Conservation (phyloP, 2,113 vertebrate species). For the Herpetotheres cachinnans region DNA sequence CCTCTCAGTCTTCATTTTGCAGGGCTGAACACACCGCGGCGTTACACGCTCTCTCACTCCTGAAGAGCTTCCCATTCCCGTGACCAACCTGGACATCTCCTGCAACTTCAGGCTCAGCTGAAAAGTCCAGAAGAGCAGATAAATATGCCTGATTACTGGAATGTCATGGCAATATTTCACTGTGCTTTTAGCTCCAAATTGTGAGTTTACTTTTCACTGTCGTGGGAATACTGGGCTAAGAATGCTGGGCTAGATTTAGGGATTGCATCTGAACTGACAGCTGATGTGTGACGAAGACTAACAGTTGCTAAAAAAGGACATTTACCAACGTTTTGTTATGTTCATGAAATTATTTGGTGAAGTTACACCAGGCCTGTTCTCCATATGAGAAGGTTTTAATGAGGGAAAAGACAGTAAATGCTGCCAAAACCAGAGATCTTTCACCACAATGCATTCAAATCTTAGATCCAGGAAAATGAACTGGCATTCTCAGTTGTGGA, state of each 20-base stretch:
- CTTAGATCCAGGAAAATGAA: neutral
- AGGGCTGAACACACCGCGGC: neutral
- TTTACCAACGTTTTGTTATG: neutral
- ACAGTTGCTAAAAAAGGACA: neutral
- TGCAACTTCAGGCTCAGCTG: neutral
- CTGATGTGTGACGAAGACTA: neutral
- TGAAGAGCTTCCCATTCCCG: neutral
- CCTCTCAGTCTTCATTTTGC: neutral
- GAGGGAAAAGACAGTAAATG: neutral
- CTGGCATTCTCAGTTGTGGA: neutral
- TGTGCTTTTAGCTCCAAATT: neutral
- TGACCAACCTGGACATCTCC: neutral
- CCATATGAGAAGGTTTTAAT: neutral
- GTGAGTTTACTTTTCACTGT: neutral
- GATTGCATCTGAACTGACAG: neutral
- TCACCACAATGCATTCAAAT: neutral
- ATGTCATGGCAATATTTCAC: neutral
- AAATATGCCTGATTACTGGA: neutral
- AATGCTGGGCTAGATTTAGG: neutral
- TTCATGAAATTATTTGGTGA: neutral
- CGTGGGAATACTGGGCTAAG: fast-evolving
- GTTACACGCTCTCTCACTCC: fast-evolving
- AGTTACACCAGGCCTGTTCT: neutral
- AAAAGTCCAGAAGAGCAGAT: neutral
- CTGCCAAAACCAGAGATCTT: neutral